Evolutionary conservation across 2,888 invertebrate species (phyloP).

Genomic region (Galerucella calmariensis): DNA sequence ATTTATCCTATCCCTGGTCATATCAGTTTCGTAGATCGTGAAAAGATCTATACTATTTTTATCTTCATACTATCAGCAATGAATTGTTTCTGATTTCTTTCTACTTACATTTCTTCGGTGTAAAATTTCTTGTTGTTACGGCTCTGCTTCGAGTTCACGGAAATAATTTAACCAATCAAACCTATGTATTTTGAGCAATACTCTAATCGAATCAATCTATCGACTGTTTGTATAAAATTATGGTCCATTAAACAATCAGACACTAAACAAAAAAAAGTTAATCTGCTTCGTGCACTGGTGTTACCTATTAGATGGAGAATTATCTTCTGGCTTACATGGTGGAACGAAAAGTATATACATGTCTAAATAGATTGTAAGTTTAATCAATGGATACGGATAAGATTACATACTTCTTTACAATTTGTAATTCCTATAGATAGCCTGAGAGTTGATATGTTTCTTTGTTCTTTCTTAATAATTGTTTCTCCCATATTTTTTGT

Average conservation of each 20-base stretch:
- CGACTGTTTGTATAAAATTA: slow-evolving; percentile 36
- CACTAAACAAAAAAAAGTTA: slow-evolving; percentile 36
- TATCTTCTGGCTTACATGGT: slow-evolving; percentile 10
- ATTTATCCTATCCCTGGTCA: too few relatives aligned
- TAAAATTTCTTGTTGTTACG: not conserved
- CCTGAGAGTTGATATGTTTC: too few relatives aligned
- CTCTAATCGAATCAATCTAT: slow-evolving; percentile 23
- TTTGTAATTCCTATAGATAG: too few relatives aligned
- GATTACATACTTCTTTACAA: too few relatives aligned
- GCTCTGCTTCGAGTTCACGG: not conserved
- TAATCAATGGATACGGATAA: not conserved
- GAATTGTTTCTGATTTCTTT: too few relatives aligned
- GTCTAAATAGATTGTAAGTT: not conserved
- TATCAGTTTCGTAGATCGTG: too few relatives aligned
- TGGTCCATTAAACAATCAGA: slow-evolving; percentile 44
- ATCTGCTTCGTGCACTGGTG: slow-evolving; percentile 22
- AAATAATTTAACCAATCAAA: slow-evolving; percentile 2
- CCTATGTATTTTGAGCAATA: slow-evolving; percentile 25
- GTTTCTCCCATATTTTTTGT: too few relatives aligned
- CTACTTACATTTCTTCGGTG: too few relatives aligned
- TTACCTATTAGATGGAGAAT: slow-evolving; percentile 6
- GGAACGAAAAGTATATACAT: not conserved
- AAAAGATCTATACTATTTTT: too few relatives aligned
- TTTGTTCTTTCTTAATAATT: too few relatives aligned
- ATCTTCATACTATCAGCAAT: too few relatives aligned